Evolutionary conservation across 2,888 invertebrate species (phyloP).

Genomic region (Nymphalis polychloros): DNA sequence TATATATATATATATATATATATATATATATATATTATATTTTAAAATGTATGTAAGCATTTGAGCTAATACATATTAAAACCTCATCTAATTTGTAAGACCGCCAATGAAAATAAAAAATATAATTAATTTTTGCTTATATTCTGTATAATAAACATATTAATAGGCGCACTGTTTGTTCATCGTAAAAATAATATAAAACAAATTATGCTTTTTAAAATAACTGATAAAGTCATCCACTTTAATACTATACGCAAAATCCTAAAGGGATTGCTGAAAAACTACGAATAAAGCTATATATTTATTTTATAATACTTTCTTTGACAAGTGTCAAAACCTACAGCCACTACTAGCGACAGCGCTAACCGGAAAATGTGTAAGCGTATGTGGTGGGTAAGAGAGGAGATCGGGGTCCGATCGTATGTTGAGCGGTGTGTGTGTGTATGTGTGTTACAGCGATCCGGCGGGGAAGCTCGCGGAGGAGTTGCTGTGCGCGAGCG

Average conservation of each 20-base stretch:
- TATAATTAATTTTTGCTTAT: background rate
- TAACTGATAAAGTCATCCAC: background rate
- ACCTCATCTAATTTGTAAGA: slow-evolving; percentile 1
- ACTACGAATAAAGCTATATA: slow-evolving; percentile 5
- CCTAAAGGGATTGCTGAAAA: background rate
- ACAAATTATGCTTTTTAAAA: background rate
- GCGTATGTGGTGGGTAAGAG: slow-evolving; percentile 17
- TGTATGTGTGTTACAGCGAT: slow-evolving; percentile 80
- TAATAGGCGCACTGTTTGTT: background rate
- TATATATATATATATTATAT: background rate
- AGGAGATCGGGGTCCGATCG: slow-evolving; percentile 10
- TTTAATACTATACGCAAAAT: background rate
- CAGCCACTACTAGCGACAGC: slow-evolving; percentile 35
- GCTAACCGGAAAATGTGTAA: slow-evolving; percentile 26
- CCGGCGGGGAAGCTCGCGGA: slow-evolving; percentile 94
- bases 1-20: no score
- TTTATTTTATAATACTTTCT: background rate
- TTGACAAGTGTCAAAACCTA: slow-evolving; percentile 1
- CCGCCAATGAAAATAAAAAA: background rate
- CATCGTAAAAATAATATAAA: background rate
- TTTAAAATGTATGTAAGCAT: slow-evolving; percentile 3
- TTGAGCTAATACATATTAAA: slow-evolving; percentile 4
- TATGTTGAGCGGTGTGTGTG: slow-evolving; percentile 26
- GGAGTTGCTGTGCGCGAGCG: slow-evolving; percentile 97
- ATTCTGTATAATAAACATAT: background rate